Evolutionary conservation across 2,888 invertebrate genomes (phyloP), one percentile per base, ranked within the genome.

Genomic region (Drosophila mulleri): DNA sequence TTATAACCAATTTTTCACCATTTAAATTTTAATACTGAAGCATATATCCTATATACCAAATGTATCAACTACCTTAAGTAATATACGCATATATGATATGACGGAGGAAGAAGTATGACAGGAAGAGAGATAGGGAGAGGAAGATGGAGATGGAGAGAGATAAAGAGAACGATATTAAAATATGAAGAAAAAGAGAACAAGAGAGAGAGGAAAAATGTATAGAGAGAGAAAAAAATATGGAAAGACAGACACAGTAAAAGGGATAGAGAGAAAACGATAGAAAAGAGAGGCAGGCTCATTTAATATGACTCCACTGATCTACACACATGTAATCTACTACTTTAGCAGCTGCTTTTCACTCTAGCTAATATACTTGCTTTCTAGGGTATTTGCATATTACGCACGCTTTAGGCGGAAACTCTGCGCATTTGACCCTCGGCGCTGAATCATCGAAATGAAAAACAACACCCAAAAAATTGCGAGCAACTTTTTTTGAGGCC

Each of bases 341-440:
- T n/a, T n/a, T 3, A 11, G 1, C 16, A 3, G 9, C 1, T 16
- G 16, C n/a, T 11, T 8, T 37, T 6, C 2, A n/a, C 39, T 54
- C 3, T 26, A 54, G 41, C 41, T 54, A 12, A 41, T 41, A 18
- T 18, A 41, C 54, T 26, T 6, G 16, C 0, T n/a, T 7, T 35
- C 16, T n/a, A 73, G 72, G 18, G 74, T 60, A 67, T 63, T 8
- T 32, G 32, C 48, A 50, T 42, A 29, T 35, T 23, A 18, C 65
- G 57, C 48, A 18, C 65, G 44, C 37, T 39, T 67, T 59, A 79
- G 69, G 87, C 78, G 79, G 81, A 83, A 86, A 81, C 72, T 72
- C 66, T 61, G 59, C 65, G 59, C 26, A 42, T 56, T 73, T 88
- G 87, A 88, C 83, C 87, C 83, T 84, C 87, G 76, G 48, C 66